Base-by-base conservation (phyloP, 1,140 invertebrate genomes). In the Trichonephila inaurata region DNA sequence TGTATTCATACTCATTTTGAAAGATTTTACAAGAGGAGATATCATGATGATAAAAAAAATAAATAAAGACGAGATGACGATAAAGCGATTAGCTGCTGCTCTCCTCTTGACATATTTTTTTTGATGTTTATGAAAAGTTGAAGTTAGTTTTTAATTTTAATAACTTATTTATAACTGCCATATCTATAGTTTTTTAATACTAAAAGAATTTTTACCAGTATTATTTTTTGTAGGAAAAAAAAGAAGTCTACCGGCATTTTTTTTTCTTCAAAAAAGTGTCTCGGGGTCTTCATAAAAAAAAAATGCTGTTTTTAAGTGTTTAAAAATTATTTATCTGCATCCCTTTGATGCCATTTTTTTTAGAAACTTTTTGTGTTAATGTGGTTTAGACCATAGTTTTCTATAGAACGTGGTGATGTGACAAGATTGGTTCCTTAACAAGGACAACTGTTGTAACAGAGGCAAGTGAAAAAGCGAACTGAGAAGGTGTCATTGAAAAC, bases 121-220 rank as follows among this genome's bases (percentile, higher is more conserved):
- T 93, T 82, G 72, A 89, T 93, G 92, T 93, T 93, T 89, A 86
- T 93, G 66, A 93, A 93, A 93, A 93, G 92, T 93, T 93, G 92
- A 64, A 94, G 88, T 94, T 94, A 94, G 93, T 89, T 94, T 94
- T 94, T 94, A 86, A 94, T 94, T 94, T 94, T 94, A 94, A 89
- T 94, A 94, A 94, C 93, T 94, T 94, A 94, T 94, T 94, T 94
- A 89, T 94, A 94, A 94, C 93, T 94, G 93, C 93, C 93, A 94
- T 94, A 94, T 94, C 93, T 94, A 89, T 93, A 94, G 93, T 94
- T 94, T 94, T 94, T 94, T 94, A 94, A 94, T 94, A 94, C 88
- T 64, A 90, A 94, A 90, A 60, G 81, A 89, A 94, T 94, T 94
- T 94, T 94, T 94, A 94, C 93, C 93, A 94, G 93, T 94, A 94